Evolutionary conservation across 2,797 vertebrate genomes (phyloP), one percentile per base, ranked within the genome.

Genomic region (Crypturellus tataupa): DNA sequence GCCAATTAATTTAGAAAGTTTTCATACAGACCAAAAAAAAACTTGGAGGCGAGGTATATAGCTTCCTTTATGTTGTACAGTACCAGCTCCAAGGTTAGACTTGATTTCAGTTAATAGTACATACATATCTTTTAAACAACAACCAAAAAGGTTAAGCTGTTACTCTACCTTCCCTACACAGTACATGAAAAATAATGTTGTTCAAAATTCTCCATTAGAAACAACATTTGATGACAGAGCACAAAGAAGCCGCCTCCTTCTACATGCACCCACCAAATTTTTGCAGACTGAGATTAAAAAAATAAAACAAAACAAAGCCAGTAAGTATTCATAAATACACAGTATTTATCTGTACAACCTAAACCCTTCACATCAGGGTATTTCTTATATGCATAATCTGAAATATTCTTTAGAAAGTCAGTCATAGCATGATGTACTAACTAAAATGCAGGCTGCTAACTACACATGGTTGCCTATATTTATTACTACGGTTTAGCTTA

Each of bases 401-500:
- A 62, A 65, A 13, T 68, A 6, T 58, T 91, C 77, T 93, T 64
- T 59, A 72, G 33, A 87, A 85, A 80, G 75, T 71, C 80, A 89
- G 20, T 62, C 10, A 89, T 17, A n/a, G 19, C 53, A 79, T 90
- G 71, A 47, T 78, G 29, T 87, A 86, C 46, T 40, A 65, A 60
- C 68, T 42, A 87, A 88, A 93, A 67, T 33, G 15, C 7, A 90
- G 40, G 18, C 67, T 85, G 73, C 88, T 90, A 96, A 90, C 49
- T 40, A 59, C 60, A 86, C 27, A 25, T 69, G 72, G 91, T 71
- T 80, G 70, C 51, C 93, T 84, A 53, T 64, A 90, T 95, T 96
- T 96, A 84, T 97, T 94, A 80, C 67, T 78, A 47, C 73, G 60
- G 31, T 86, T 95, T 90, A 94, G 68, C 90, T 93, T 95, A 79